Evolutionary conservation across 2,797 vertebrate species (phyloP).

Genomic region (Nothura maculosa): DNA sequence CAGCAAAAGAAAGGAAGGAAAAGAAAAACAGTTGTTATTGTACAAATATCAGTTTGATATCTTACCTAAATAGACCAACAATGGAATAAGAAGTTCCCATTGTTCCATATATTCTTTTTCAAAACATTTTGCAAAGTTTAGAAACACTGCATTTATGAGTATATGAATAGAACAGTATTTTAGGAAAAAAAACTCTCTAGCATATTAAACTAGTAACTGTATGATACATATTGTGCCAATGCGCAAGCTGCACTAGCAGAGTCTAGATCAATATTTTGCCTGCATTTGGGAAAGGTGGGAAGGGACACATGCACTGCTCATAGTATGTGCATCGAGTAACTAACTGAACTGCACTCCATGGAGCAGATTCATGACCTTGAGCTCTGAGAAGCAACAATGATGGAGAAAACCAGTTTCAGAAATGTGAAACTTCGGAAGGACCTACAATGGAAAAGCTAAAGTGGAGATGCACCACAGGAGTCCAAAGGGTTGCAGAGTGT

Average conservation of each 20-base stretch:
- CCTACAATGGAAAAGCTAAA: background rate
- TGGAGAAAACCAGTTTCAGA: background rate
- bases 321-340: background rate
- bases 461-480: background rate
- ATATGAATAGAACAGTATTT: background rate
- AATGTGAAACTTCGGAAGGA: background rate
- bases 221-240: background rate
- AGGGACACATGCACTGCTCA: background rate
- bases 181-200: background rate
- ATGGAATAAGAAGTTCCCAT: background rate
- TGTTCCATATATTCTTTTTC: background rate
- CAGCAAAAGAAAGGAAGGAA: constrained; percentile 83
- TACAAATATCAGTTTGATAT: constrained; percentile 51
- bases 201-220: background rate
- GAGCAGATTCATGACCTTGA: background rate
- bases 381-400: background rate
- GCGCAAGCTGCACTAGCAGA: background rate
- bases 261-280: background rate
- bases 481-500: background rate
- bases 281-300: background rate
- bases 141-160: constrained; percentile 11
- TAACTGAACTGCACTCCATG: background rate
- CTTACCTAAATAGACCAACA: constrained; percentile 48
- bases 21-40: constrained; percentile 82
- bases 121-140: constrained; percentile 45